Evolutionary conservation across 2,113 vertebrate genomes (phyloP).

Genomic region (Xyrauchen texanus): DNA sequence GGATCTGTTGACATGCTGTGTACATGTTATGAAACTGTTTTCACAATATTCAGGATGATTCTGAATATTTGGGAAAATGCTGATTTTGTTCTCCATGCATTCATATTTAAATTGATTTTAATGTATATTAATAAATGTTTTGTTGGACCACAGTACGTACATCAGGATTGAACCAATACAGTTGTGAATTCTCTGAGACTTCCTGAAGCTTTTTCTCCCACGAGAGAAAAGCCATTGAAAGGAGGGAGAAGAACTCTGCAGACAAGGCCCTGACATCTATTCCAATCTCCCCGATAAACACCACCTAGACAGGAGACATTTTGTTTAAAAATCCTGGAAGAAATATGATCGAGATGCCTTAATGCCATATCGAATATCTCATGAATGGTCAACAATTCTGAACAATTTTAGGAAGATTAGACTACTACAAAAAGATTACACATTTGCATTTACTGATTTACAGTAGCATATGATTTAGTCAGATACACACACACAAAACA

Average conservation of each 20-base stretch:
- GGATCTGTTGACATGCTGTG: too few species aligned
- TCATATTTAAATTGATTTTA: too few species aligned
- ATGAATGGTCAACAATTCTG: background rate
- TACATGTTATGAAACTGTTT: too few species aligned
- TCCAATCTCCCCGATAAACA: background rate
- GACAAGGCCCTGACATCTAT: background rate
- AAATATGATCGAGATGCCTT: background rate
- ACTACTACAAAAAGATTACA: too few species aligned
- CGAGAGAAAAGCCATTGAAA: background rate
- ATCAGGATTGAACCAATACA: background rate
- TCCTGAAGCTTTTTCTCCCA: background rate
- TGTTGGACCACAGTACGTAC: background rate
- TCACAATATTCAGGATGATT: too few species aligned
- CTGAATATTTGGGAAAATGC: too few species aligned
- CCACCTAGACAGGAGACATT: background rate
- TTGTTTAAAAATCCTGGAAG: background rate
- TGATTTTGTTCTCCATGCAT: too few species aligned
- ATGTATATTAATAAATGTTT: too few species aligned
- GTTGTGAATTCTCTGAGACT: background rate
- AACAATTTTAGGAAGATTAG: too few species aligned
- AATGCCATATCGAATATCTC: background rate
- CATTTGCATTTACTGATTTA: too few species aligned
- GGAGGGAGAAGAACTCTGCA: background rate
- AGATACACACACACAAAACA: too few species aligned
- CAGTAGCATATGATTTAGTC: too few species aligned